phyloP scores from a whole-genome alignment of 2,888 invertebrate species.

The Conistra vaccinii region DNA sequence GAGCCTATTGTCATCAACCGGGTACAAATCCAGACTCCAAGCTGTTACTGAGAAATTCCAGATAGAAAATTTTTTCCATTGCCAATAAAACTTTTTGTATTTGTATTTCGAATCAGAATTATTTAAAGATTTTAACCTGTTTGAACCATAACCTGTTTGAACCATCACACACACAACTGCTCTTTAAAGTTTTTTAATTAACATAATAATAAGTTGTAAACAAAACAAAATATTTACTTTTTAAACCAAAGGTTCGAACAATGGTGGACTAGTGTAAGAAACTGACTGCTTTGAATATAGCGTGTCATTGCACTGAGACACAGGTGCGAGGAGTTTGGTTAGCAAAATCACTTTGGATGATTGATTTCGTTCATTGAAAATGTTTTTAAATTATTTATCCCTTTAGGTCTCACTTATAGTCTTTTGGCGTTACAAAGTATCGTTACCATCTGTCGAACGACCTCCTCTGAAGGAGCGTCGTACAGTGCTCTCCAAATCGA shows the following conservation, averaged over 20 bases:
- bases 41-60: too few relatives aligned
- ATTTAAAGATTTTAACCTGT: neutral
- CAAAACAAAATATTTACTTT: conserved; percentile 64
- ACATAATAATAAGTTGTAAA: conserved; percentile 55
- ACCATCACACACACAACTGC: neutral
- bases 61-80: too few relatives aligned
- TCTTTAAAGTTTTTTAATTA: conserved; percentile 39
- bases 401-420: too few relatives aligned
- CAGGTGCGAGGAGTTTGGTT: conserved; percentile 7
- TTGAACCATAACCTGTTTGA: neutral
- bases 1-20: too few relatives aligned
- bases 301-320: conserved; percentile 61
- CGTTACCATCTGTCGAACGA: too few relatives aligned
- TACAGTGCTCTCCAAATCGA: too few relatives aligned
- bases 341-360: conserved; percentile 4
- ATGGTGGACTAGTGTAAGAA: conserved; percentile 57
- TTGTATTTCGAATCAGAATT: neutral
- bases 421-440: too few relatives aligned
- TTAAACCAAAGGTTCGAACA: conserved; percentile 59
- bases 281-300: conserved; percentile 58
- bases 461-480: too few relatives aligned
- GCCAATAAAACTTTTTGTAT: too few relatives aligned
- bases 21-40: too few relatives aligned
- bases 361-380: too few relatives aligned
- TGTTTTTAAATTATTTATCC: too few relatives aligned